Percentiles rank a stretch among this genome's conserved stretches.
Evolutionary conservation across 2,797 vertebrate species (phyloP).

Genomic region (Schizopygopsis pylzovi): DNA sequence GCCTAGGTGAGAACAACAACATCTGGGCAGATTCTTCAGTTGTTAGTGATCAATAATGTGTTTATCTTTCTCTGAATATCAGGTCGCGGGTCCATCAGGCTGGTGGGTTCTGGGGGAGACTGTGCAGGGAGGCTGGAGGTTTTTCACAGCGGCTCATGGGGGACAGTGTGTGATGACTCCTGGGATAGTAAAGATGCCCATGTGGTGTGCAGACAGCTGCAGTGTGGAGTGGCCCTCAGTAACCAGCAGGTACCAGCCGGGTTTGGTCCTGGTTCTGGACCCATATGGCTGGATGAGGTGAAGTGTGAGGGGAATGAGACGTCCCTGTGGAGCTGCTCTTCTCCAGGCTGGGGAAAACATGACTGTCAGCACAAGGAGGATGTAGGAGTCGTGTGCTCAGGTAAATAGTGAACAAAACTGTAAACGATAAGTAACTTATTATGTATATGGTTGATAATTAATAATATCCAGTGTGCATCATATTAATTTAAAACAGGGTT

Average conservation of each 20-base stretch:
- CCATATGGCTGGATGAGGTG: slow-evolving; percentile 51
- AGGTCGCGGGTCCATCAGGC: too few species aligned
- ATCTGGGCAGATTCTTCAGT: too few species aligned
- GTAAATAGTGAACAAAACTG: too few species aligned
- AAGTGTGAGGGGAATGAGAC: slow-evolving; percentile 41
- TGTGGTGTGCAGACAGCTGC: slow-evolving; percentile 56
- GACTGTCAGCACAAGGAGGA: too few species aligned
- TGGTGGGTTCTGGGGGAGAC: slow-evolving; percentile 27
- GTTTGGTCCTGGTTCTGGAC: slow-evolving; percentile 44
- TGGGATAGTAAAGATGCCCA: slow-evolving; percentile 52
- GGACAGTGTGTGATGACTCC: slow-evolving; percentile 50
- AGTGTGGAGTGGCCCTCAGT: slow-evolving; percentile 53
- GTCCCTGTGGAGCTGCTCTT: slow-evolving; percentile 40
- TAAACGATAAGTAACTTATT: too few species aligned
- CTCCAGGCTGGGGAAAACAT: too few species aligned
- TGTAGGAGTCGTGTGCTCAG: too few species aligned
- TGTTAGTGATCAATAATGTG: background rate
- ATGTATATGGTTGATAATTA: too few species aligned
- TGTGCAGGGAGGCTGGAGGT: too few species aligned
- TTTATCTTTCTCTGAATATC: slow-evolving; percentile 1
- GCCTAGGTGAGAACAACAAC: too few species aligned
- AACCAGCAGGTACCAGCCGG: slow-evolving; percentile 22
- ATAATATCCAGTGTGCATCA: too few species aligned
- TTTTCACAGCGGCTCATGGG: slow-evolving; percentile 39
- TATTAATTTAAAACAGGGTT: too few species aligned